Percentiles rank a stretch among this genome's conserved stretches.
Evolutionary conservation across 2,888 invertebrate genomes (phyloP).

Genomic region (Troides helena): DNA sequence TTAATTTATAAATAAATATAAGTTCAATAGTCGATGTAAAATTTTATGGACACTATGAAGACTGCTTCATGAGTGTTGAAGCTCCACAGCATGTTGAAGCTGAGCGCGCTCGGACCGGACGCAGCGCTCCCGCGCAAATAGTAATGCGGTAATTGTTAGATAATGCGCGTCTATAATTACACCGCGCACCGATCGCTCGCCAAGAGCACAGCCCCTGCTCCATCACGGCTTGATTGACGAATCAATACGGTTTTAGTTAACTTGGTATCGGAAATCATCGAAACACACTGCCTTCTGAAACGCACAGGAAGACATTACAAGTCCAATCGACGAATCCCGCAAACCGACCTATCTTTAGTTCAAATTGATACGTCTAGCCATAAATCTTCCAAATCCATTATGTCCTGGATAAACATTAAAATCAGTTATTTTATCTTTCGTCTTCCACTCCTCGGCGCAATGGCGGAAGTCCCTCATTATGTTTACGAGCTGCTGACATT

Average conservation of each 20-base stretch:
- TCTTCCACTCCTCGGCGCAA: slow-evolving; percentile 3
- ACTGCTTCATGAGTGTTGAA: background rate
- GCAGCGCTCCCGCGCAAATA: slow-evolving; percentile 20
- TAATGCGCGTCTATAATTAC: slow-evolving; percentile 17
- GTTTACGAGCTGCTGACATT: slow-evolving; percentile 23
- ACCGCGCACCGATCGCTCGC: background rate
- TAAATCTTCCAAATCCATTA: no score
- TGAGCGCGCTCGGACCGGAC: no score
- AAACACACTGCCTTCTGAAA: no score
- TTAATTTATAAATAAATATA: no score
- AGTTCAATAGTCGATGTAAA: slow-evolving; percentile 6
- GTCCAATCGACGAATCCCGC: no score
- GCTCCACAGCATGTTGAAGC: no score
- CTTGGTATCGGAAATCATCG: no score
- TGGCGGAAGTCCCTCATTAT: slow-evolving; percentile 20
- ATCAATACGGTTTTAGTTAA: no score
- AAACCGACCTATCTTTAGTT: no score
- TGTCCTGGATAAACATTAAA: background rate
- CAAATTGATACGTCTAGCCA: no score
- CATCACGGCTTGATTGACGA: no score
- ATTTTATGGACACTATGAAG: slow-evolving; percentile 6
- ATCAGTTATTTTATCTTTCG: slow-evolving; percentile 1
- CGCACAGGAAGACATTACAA: no score
- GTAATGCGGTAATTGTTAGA: slow-evolving; percentile 25
- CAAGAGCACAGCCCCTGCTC: background rate